Conservation (phyloP, 2,888 invertebrate genomes). For the Tenthredo mesomela region DNA sequence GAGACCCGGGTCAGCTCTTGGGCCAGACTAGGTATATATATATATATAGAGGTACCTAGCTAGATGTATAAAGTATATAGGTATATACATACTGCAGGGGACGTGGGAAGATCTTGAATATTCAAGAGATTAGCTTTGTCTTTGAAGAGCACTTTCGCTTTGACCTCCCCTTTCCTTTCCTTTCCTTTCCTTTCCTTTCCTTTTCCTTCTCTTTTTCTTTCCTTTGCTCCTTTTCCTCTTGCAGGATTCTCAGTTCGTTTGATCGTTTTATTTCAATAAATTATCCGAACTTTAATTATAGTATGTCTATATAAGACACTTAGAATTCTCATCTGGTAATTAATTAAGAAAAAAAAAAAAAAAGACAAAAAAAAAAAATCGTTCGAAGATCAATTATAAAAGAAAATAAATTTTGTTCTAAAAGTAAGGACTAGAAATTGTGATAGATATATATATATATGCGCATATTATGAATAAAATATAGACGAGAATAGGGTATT, state of each 20-base stretch:
- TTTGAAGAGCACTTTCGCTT: constrained; percentile 42
- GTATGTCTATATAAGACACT: neutral
- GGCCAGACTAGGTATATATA: neutral
- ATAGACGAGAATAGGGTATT: too few species aligned
- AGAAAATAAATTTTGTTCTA: too few species aligned
- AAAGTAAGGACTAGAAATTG: too few species aligned
- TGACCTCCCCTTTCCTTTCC: neutral
- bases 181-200: neutral
- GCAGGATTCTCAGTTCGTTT: neutral
- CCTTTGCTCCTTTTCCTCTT: neutral
- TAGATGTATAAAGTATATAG: neutral
- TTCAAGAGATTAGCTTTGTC: constrained; percentile 50
- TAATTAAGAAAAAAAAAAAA: too few species aligned
- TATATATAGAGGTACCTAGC: too few species aligned
- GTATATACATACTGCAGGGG: neutral
- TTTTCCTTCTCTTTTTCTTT: neutral
- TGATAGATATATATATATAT: too few species aligned
- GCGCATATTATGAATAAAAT: too few species aligned
- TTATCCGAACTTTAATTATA: neutral
- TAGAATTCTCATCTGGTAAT: too few species aligned
- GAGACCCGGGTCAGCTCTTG: constrained; percentile 5
- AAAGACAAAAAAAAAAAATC: too few species aligned
- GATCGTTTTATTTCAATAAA: neutral
- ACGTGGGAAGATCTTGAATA: constrained; percentile 39
- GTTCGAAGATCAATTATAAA: too few species aligned